Conservation (phyloP, 2,888 invertebrate genomes). For the Tinea trinotella region DNA sequence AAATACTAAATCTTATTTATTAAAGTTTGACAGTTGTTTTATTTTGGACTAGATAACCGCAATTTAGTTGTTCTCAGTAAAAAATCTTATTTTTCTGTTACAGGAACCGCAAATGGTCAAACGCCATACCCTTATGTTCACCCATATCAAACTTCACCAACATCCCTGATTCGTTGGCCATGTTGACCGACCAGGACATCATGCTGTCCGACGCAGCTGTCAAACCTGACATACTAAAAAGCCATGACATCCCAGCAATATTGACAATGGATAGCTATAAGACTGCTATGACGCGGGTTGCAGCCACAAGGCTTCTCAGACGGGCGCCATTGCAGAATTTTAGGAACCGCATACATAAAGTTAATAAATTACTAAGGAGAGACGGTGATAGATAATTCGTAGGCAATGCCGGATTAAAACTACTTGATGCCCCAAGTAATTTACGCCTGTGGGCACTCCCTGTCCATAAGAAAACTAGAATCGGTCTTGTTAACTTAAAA, state of each 20-base stretch:
- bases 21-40: no score
- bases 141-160: conserved; percentile 51
- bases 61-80: no score
- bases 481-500: no score
- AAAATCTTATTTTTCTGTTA: conserved; percentile 4
- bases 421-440: no score
- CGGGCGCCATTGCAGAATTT: conserved; percentile 53
- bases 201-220: conserved; percentile 52
- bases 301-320: conserved; percentile 44
- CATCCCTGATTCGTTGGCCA: conserved; percentile 48
- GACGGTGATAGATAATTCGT: conserved; percentile 61
- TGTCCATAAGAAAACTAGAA: no score
- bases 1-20: no score
- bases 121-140: conserved; percentile 84
- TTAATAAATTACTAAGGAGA: conserved; percentile 52
- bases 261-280: conserved; percentile 58
- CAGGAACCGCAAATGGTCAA: conserved; percentile 89
- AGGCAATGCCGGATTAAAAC: no score
- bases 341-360: conserved; percentile 53
- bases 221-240: conserved; percentile 42
- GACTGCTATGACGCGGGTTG: conserved; percentile 54
- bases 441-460: no score
- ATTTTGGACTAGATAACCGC: no score
- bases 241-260: conserved; percentile 57
- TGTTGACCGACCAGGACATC: conserved; percentile 61